phyloP scores from a whole-genome alignment of 53 echinoderm and acorn worm species.

The Holothuria leucospilota region DNA sequence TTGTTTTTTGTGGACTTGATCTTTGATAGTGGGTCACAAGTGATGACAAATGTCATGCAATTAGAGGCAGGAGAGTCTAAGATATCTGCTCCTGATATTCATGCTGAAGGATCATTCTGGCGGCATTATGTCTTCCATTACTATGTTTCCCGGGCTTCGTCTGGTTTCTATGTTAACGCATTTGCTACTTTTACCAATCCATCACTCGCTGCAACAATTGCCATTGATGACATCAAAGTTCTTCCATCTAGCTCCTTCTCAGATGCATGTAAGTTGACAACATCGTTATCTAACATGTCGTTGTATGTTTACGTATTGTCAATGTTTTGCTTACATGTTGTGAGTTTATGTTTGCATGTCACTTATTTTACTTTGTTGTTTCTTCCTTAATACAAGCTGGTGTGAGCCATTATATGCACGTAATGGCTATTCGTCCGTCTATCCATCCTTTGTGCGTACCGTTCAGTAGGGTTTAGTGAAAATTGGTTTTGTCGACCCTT shows the following conservation, averaged over 20 bases:
- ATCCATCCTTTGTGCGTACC: no score
- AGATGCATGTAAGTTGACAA: no score
- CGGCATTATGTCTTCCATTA: background rate
- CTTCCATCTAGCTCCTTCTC: background rate
- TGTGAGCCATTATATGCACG: no score
- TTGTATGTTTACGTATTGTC: no score
- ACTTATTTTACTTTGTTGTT: no score
- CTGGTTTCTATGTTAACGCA: background rate
- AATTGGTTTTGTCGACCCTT: no score
- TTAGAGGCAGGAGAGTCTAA: background rate
- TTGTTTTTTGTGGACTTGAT: background rate
- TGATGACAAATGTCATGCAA: background rate
- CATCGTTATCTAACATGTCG: no score
- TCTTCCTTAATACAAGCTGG: no score
- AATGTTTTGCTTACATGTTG: no score
- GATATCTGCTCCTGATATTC: background rate
- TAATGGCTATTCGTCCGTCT: no score
- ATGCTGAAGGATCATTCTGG: background rate
- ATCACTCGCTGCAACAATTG: background rate
- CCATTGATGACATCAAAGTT: constrained; percentile 32
- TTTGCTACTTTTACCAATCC: background rate
- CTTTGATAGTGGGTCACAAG: background rate
- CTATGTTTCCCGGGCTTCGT: background rate
- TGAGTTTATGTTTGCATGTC: no score
- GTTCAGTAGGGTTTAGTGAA: no score